Evolutionary conservation across 2,888 invertebrate species (phyloP), one percentile per base, ranked within the genome.

Genomic region (Heteromyza rotundicornis): DNA sequence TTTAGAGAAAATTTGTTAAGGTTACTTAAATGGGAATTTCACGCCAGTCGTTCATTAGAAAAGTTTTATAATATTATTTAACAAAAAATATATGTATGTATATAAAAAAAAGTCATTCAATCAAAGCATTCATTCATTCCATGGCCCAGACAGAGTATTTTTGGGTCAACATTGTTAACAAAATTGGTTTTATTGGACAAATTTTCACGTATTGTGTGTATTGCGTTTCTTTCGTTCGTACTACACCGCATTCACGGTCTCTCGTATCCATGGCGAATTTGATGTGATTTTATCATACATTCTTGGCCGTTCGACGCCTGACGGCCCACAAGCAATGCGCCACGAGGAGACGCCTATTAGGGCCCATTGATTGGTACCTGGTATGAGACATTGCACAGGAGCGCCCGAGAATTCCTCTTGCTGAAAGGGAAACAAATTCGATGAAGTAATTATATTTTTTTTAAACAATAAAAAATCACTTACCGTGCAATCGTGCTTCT

Each of bases 331-430:
- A 1, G 92, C 93, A 72, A 94, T 94, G 64, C 94, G 86, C 94
- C 94, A 94, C 59, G 92, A 92, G 56, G 91, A 89, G 1, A 95
- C 89, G 0, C 95, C 95, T 24, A 89, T 85, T 40, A 95, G 80
- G 0, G 90, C 90, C 95, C 95, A 95, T 74, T 87, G 88, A 66
- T 88, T 89, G 23, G 87, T 87, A 67, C 89, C 88, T 0, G 88
- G 86, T 67, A 90, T 87, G 20, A 91, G 87, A 75, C 95, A 95
- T 77, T 93, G 88, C 86, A 95, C 90, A 3, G 94, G 92, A 82
- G 92, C 92, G 16, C 95, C 95, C 7, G 94, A 92, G 72, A 91
- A 90, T 84, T 94, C 94, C 84, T 94, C 94, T 82, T 93, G 93
- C 93, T 94, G 80, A 32, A 65, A 59, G 53, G n/a, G 60, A 49